phyloP scores from a whole-genome alignment of 2,888 invertebrate genomes.

The Mythimna impura region DNA sequence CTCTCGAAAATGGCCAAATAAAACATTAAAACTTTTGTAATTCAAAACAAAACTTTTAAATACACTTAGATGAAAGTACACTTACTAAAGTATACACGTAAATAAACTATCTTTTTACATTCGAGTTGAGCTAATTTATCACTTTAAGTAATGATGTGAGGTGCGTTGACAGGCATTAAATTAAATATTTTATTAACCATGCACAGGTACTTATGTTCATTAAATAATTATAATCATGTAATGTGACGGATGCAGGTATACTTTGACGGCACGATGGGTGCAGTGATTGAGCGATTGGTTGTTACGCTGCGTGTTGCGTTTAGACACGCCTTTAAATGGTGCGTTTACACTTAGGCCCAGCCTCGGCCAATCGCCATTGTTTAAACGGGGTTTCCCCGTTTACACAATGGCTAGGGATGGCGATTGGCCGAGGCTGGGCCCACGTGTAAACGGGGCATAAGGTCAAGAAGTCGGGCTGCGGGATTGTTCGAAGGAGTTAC shows the following conservation, averaged over 20 bases:
- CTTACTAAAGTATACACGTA: neutral
- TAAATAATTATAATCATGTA: conserved; percentile 10
- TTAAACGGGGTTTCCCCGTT: no score
- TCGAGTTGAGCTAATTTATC: conserved; percentile 34
- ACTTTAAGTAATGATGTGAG: conserved; percentile 27
- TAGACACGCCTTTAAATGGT: no score
- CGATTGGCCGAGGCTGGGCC: no score
- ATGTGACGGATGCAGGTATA: neutral
- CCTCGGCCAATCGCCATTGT: no score
- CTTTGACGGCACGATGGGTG: no score
- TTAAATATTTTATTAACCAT: conserved; percentile 3
- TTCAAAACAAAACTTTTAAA: conserved; percentile 40
- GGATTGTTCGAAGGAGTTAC: no score
- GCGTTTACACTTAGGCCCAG: no score
- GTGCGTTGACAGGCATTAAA: conserved; percentile 25
- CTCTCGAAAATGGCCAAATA: conserved; percentile 29
- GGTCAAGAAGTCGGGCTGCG: no score
- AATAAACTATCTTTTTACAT: conserved; percentile 15
- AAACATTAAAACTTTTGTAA: conserved; percentile 34
- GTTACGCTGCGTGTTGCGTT: no score
- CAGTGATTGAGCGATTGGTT: no score
- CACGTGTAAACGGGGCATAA: no score
- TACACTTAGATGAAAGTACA: conserved; percentile 20
- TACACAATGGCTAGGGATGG: no score
- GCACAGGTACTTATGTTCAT: conserved; percentile 7